These are phyloP conservation scores for Erpetoichthys calabaricus DNA, from an alignment of 2,797 vertebrate species.

Conservation along the genomic window DNA sequence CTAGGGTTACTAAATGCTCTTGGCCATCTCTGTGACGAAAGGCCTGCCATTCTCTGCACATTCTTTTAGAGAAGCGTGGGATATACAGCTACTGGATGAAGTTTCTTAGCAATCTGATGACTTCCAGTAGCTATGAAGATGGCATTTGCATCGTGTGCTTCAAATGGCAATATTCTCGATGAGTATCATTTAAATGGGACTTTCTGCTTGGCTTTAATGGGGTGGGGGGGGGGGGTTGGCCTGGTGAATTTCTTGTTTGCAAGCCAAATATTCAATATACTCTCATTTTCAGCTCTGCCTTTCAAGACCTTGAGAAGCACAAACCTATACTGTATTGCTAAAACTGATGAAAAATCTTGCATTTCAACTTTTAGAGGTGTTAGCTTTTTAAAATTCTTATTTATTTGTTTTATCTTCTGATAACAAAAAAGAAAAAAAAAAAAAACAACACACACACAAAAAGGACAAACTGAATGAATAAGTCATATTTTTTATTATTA, in stretches of 20 bases:
- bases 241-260: constrained; percentile 47
- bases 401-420: constrained; percentile 53
- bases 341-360: constrained; percentile 31
- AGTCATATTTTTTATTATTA: too few species aligned
- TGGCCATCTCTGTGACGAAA: constrained; percentile 23
- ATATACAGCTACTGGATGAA: constrained; percentile 13
- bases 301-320: constrained; percentile 73
- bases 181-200: constrained; percentile 45
- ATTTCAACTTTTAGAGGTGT: constrained; percentile 39
- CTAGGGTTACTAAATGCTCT: constrained; percentile 39
- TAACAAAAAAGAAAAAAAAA: constrained; percentile 33
- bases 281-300: constrained; percentile 67
- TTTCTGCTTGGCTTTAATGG: constrained; percentile 38
- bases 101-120: constrained; percentile 20
- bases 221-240: constrained; percentile 30
- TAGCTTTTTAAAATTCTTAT: constrained; percentile 45
- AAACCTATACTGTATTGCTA: constrained; percentile 57
- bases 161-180: constrained; percentile 63
- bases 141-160: constrained; percentile 33
- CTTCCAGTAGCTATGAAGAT: constrained; percentile 32
- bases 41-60: constrained; percentile 31
- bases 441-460: constrained; percentile 9
- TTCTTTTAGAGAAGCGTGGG: constrained; percentile 23
- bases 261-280: constrained; percentile 65
- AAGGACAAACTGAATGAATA: constrained; percentile 4